Percentiles rank a stretch among this genome's conserved stretches.
Evolutionary conservation across 2,888 invertebrate species (phyloP).

Genomic region (Netelia virgata): DNA sequence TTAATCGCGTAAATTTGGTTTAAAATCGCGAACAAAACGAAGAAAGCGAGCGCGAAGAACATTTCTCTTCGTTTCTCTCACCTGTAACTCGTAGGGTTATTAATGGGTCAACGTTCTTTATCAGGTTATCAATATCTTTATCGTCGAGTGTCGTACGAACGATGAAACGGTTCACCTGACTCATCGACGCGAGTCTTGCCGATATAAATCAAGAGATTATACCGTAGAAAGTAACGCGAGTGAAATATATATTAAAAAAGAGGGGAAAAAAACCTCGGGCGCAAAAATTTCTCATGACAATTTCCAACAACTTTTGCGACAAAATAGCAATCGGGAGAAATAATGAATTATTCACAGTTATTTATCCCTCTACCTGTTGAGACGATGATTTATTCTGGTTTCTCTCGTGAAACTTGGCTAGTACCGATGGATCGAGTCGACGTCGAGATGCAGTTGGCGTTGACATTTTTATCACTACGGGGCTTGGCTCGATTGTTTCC

Average conservation of each 20-base stretch:
- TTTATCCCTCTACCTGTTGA: constrained; percentile 74
- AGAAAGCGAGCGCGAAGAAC: neutral
- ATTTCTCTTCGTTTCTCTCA: neutral
- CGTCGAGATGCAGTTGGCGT: constrained; percentile 75
- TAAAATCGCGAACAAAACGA: neutral
- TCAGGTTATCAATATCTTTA: constrained; percentile 3
- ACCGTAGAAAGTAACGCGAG: neutral
- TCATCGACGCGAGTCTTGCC: neutral
- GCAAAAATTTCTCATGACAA: neutral
- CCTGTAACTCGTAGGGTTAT: neutral
- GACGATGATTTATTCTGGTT: constrained; percentile 68
- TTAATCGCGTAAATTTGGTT: no score
- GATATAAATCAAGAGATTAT: neutral
- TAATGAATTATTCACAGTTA: constrained; percentile 6
- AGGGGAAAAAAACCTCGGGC: neutral
- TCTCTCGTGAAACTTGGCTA: constrained; percentile 76
- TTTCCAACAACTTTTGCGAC: neutral
- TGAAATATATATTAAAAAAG: neutral
- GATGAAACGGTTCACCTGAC: neutral
- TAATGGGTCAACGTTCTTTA: neutral
- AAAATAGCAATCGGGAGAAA: constrained; percentile 8
- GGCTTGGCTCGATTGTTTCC: neutral
- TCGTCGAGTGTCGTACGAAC: neutral
- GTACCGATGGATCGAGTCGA: constrained; percentile 77
- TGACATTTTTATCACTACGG: constrained; percentile 72